These are phyloP conservation scores for Synanthedon andrenaeformis DNA, from an alignment of 2,888 invertebrate genomes.

Conservation along the genomic window DNA sequence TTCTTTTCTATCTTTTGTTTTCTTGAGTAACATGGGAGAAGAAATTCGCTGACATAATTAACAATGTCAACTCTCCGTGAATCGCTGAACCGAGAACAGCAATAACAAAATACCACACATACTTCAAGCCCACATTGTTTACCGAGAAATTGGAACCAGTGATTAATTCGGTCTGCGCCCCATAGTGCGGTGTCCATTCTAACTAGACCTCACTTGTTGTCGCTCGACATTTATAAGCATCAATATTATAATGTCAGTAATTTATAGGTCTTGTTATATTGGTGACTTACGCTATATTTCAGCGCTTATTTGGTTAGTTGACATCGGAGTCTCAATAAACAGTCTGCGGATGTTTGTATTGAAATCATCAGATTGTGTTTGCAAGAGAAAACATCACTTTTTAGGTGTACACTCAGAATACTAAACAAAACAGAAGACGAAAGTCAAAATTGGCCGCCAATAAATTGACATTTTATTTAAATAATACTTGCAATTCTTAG, in stretches of 20 bases:
- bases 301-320: constrained; percentile 53
- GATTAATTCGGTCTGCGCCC: constrained; percentile 60
- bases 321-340: constrained; percentile 48
- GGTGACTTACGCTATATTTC: constrained; percentile 22
- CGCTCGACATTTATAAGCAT: not conserved
- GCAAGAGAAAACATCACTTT: too few species aligned
- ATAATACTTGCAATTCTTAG: too few species aligned
- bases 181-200: constrained; percentile 15
- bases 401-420: too few species aligned
- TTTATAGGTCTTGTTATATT: not conserved
- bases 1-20: too few species aligned
- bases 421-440: too few species aligned
- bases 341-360: constrained; percentile 11
- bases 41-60: too few species aligned
- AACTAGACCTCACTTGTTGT: constrained; percentile 11
- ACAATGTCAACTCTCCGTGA: too few species aligned
- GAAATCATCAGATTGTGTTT: not conserved
- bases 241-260: not conserved
- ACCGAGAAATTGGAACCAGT: constrained; percentile 60
- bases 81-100: not conserved
- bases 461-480: too few species aligned
- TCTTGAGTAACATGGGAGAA: too few species aligned
- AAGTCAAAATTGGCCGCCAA: too few species aligned
- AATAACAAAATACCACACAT: constrained; percentile 1
- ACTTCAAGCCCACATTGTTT: constrained; percentile 30